Evolutionary conservation across 2,113 vertebrate species (phyloP).

Genomic region (Taurulus bubalis): DNA sequence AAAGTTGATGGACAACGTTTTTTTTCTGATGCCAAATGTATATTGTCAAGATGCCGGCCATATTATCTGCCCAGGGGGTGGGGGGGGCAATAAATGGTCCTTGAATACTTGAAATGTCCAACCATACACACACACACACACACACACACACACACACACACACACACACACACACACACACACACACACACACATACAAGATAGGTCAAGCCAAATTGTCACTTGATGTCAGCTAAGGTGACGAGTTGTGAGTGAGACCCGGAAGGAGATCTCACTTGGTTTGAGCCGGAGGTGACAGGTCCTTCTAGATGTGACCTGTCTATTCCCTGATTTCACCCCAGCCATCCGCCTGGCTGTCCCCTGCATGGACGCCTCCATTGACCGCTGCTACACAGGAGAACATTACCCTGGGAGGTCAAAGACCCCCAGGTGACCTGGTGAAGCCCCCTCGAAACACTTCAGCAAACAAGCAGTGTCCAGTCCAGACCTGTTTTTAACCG

Average conservation of each 20-base stretch:
- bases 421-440: constrained; percentile 75
- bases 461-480: constrained; percentile 59
- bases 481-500: constrained; percentile 53
- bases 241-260: constrained; percentile 62
- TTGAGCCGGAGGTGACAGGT: constrained; percentile 78
- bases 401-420: constrained; percentile 77
- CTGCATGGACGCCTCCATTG: constrained; percentile 85
- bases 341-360: constrained; percentile 74
- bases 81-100: no score
- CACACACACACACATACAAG: constrained; percentile 29
- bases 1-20: neutral
- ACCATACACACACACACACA: neutral
- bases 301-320: constrained; percentile 80
- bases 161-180: constrained; percentile 5
- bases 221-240: constrained; percentile 66
- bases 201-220: constrained; percentile 69
- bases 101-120: no score
- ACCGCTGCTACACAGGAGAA: constrained; percentile 76
- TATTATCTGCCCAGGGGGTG: neutral
- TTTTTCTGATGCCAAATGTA: neutral
- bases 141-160: constrained; percentile 10
- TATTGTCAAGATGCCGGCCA: neutral
- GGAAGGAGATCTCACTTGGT: constrained; percentile 69
- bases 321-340: constrained; percentile 74
- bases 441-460: constrained; percentile 67